A percentile compares a stretch with the other conserved stretches of the same genome.
Evolutionary conservation across 2,888 invertebrate genomes (phyloP).

Genomic region (Gerosis bhagava): DNA sequence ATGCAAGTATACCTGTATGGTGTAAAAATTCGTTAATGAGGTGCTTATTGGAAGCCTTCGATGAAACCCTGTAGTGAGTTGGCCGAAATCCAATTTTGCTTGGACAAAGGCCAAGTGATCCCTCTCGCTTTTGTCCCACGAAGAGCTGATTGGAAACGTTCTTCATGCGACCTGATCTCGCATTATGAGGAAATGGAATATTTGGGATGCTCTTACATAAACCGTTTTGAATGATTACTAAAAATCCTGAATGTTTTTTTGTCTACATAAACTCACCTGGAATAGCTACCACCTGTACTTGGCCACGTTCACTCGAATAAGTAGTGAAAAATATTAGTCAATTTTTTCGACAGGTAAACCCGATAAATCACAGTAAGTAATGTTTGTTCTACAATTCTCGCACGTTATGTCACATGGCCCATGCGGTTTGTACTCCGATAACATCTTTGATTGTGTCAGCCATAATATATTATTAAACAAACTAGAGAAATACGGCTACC

Average conservation of each 20-base stretch:
- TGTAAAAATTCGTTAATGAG: constrained; percentile 23
- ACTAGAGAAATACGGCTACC: no score
- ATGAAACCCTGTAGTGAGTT: constrained; percentile 31
- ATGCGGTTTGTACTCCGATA: no score
- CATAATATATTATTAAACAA: no score
- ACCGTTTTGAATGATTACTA: constrained; percentile 9
- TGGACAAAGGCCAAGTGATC: constrained; percentile 33
- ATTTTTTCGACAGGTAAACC: no score
- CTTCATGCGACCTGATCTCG: constrained; percentile 18
- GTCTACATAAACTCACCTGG: no score
- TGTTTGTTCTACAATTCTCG: no score
- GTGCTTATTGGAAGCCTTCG: constrained; percentile 16
- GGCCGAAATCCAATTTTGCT: constrained; percentile 34
- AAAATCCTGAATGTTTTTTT: not conserved
- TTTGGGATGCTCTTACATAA: constrained; percentile 17
- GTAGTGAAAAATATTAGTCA: no score
- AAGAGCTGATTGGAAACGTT: constrained; percentile 24
- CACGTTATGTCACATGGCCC: no score
- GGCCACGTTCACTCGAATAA: no score
- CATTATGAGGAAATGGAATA: constrained; percentile 16
- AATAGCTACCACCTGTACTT: no score
- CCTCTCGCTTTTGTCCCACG: constrained; percentile 24
- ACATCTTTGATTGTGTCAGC: no score
- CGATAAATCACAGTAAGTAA: no score
- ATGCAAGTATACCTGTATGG: constrained; percentile 5